Conservation (phyloP, 2,113 vertebrate genomes). For the Xiphophorus hellerii region DNA sequence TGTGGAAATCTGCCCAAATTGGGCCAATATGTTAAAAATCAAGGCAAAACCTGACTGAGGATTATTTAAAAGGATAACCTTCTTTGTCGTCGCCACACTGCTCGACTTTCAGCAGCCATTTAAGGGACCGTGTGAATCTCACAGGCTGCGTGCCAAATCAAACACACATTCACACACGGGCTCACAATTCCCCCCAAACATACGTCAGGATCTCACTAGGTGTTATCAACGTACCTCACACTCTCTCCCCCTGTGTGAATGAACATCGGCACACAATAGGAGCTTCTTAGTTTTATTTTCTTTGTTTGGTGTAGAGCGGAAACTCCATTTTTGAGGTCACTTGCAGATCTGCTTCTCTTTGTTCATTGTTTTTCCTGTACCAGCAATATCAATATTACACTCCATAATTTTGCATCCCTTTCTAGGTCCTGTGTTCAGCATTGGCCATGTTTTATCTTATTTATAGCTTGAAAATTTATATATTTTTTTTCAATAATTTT, state of each 20-base stretch:
- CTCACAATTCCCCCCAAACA: constrained; percentile 25
- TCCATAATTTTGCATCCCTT: not conserved
- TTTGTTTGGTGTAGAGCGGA: not conserved
- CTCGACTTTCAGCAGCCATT: constrained; percentile 61
- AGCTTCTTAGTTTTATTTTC: constrained; percentile 1
- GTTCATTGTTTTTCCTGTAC: not conserved
- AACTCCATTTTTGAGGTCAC: not conserved
- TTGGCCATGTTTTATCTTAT: too few relatives aligned
- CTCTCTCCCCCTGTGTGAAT: constrained; percentile 45
- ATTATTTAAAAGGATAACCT: not conserved
- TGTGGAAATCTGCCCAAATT: not conserved
- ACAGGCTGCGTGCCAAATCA: constrained; percentile 50
- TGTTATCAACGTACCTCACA: constrained; percentile 53
- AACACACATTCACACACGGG: constrained; percentile 13
- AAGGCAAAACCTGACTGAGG: not conserved
- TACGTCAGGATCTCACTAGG: constrained; percentile 59
- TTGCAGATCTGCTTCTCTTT: not conserved
- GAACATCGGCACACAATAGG: constrained; percentile 30
- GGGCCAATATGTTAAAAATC: not conserved
- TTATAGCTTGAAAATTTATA: not conserved
- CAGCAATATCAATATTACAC: not conserved
- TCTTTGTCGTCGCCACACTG: constrained; percentile 27
- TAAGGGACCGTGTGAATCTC: constrained; percentile 44
- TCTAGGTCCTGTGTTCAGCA: not conserved
- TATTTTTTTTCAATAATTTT: not conserved